Base-by-base conservation (phyloP, 1,140 invertebrate genomes). In the Pseudomyrmex dendroicus region DNA sequence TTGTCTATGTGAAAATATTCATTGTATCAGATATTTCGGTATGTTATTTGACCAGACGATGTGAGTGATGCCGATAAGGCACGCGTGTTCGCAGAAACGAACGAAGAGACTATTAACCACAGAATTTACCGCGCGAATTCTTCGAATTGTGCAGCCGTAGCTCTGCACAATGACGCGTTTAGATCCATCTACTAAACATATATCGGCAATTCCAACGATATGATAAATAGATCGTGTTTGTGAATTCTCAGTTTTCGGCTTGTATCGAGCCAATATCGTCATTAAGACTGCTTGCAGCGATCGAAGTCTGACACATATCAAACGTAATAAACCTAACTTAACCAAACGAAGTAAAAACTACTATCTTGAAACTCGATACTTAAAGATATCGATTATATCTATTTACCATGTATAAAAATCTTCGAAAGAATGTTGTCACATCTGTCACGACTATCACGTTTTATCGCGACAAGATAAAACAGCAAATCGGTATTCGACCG, bases 211-310 rank as follows among this genome's bases (percentile, higher is more conserved):
- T 62, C 68, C 22, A 12, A 54, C 54, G 66, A 78, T 82, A 86
- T 84, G 84, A 88, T 77, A 70, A 88, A 86, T 82, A 61, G 59
- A 3, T 22, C 54, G 15, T 17, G 56, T 56, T 35, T 5, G 22
- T 57, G 35, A 15, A 17, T 85, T 78, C 77, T 59, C 17, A 35
- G 63, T 66, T 72, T 82, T 68, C 78, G 5, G 66, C 35, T 74
- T 88, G 74, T 84, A 46, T 46, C 59, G 17, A 15, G 86, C 82
- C 89, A 89, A 87, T 48, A 52, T 82, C 61, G 83, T 72, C 62
- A 87, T 88, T 83, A 82, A 64, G 44, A 85, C 74, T 64, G 63
- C 54, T 83, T 61, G 5, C 44, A 61, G 54, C 15, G 44, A 70
- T 70, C 10, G 54, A 20, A 4, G 4, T 70, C 54, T 59, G 54